phyloP scores from a whole-genome alignment of 92 coral and sea anemone genomes.

The Umimayanthus chanpuru region DNA sequence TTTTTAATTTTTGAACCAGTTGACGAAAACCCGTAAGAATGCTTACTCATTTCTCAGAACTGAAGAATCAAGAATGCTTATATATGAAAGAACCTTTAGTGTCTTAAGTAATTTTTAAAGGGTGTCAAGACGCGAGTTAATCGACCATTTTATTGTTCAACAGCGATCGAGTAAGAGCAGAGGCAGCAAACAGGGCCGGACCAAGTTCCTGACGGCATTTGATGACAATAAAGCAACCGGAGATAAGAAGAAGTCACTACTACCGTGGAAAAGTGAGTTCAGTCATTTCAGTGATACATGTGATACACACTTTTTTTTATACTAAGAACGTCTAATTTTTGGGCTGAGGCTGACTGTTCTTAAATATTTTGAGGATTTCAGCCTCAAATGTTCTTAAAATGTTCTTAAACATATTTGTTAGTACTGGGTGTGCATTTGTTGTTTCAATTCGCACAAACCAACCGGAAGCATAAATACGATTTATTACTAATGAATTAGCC shows the following conservation, averaged over 20 bases:
- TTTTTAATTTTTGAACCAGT: neutral
- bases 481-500: no score
- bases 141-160: neutral
- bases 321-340: no score
- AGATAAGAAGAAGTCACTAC: conserved; percentile 81
- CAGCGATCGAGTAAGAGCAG: conserved; percentile 82
- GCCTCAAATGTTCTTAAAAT: no score
- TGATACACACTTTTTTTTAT: no score
- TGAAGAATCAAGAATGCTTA: neutral
- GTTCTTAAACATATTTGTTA: no score
- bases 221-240: conserved; percentile 68
- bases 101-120: neutral
- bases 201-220: conserved; percentile 52
- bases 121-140: neutral
- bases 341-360: no score
- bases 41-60: neutral
- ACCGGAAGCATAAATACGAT: no score
- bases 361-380: no score
- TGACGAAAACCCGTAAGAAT: conserved; percentile 4
- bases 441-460: no score
- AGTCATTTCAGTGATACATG: neutral
- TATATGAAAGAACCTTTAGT: neutral
- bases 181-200: conserved; percentile 77
- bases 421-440: no score
- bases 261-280: conserved; percentile 94